These are phyloP conservation scores for Pomatorhinus ruficollis DNA, from an alignment of 2,113 vertebrate species.

Conservation along the genomic window DNA sequence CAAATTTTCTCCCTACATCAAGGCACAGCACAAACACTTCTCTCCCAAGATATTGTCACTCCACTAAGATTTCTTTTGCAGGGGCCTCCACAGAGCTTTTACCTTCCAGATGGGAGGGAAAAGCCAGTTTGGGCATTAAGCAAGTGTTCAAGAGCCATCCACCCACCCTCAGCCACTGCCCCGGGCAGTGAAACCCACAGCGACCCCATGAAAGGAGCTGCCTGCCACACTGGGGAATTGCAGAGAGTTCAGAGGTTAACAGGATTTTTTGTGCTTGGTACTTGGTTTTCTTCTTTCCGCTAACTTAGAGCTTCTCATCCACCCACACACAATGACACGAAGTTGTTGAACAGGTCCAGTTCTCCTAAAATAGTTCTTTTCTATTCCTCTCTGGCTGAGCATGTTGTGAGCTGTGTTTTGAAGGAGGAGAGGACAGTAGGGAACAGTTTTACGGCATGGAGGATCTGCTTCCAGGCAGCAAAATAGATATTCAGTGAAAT, in stretches of 20 bases:
- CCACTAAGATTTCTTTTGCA: neutral
- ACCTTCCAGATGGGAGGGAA: neutral
- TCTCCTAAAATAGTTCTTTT: neutral
- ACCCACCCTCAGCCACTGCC: neutral
- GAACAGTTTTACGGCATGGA: neutral
- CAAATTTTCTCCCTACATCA: neutral
- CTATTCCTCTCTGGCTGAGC: neutral
- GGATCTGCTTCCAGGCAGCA: neutral
- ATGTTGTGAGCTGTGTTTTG: neutral
- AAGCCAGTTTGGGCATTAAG: neutral
- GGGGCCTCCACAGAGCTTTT: neutral
- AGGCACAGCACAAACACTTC: neutral
- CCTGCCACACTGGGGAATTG: neutral
- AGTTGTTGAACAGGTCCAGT: neutral
- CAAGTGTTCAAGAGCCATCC: neutral
- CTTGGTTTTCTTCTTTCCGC: neutral
- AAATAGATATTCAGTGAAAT: neutral
- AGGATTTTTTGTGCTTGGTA: neutral
- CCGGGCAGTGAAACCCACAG: accelerated
- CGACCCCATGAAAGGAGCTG: neutral
- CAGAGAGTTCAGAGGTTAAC: neutral
- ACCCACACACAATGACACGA: neutral
- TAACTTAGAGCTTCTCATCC: neutral
- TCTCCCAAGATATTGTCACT: neutral
- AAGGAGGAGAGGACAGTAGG: neutral